Evolutionary conservation across 92 coral and sea anemone species (phyloP), one percentile per base, ranked within the genome.

Genomic region (Palythoa grandis): DNA sequence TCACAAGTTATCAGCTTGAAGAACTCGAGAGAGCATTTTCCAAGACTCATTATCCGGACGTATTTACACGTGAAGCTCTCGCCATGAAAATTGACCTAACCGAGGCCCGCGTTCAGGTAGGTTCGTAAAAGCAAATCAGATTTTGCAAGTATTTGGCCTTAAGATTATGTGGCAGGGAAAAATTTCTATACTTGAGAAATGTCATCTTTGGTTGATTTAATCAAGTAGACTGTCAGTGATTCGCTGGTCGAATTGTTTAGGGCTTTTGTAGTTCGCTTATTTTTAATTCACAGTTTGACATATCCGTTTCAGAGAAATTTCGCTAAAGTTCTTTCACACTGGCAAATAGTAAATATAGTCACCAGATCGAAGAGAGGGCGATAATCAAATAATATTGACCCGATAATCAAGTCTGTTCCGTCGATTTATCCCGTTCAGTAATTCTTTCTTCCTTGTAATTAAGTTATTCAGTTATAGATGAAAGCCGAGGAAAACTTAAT

Each of bases 21-120:
- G 98, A 97, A 85, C 86, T 97, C 10, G 99, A 97, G 79, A 91
- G 99, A 67, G 99, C 99, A 10, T 97, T 97, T 86, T 82, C 99
- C 1, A 97, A 97, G 73, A 97, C 99, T 10, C 99, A 97, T 58
- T 97, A 97, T 53, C 99, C 99, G 4, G 99, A 97, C 54, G 99
- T 97, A 5, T 97, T 97, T 76, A 97, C 99, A 5, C 88, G 99
- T 23, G 99, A 97, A 61, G 97, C 99, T 10, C 82, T 97, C 63
- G 99, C 99, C 13, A 69, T 95, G 94, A 97, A 97, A 82, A 97
- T 97, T 76, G 99, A 97, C 86, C 90, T 97, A 53, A 97, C 99
- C 3, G 99, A 97, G 72, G 99, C 99, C 5, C 94, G 99, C 4
- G 99, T 97, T 10, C 99, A 97, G 99, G 99, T 97, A 74, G 77